Conservation (phyloP, 2,113 vertebrate genomes). For the Esox niger region DNA sequence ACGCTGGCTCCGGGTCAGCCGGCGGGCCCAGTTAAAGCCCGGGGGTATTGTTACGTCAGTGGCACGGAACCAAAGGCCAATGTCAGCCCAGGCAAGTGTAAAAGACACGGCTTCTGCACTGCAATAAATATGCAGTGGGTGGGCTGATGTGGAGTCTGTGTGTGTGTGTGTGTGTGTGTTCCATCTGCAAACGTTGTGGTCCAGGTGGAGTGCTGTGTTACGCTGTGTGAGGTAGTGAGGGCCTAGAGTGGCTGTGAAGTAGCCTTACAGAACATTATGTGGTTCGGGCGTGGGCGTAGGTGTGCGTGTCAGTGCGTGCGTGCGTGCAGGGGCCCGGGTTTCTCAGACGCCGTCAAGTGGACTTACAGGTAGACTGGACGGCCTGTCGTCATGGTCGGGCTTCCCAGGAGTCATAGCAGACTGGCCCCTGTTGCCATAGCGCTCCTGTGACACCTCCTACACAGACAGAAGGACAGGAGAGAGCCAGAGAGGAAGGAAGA, state of each 20-base stretch:
- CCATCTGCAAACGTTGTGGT: no score
- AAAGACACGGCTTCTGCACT: background rate
- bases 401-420: constrained; percentile 85
- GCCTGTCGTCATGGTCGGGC: constrained; percentile 88
- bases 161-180: no score
- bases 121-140: background rate
- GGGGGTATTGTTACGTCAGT: background rate
- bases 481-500: background rate
- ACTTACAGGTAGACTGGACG: constrained; percentile 93
- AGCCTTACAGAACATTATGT: background rate
- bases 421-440: constrained; percentile 84
- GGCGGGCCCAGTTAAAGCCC: background rate
- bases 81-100: background rate
- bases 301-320: background rate
- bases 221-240: no score
- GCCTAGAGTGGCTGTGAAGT: background rate
- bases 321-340: background rate
- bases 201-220: no score
- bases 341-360: background rate
- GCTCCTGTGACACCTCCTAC: constrained; percentile 90
- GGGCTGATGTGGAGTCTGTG: no score
- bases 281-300: background rate
- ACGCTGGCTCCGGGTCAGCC: background rate
- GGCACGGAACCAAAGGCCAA: background rate
- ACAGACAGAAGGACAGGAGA: constrained; percentile 8